A percentile compares a stretch with the other conserved stretches of the same genome.
phyloP scores from a whole-genome alignment of 2,797 vertebrate species.

The Brachyrhaphis roseni region DNA sequence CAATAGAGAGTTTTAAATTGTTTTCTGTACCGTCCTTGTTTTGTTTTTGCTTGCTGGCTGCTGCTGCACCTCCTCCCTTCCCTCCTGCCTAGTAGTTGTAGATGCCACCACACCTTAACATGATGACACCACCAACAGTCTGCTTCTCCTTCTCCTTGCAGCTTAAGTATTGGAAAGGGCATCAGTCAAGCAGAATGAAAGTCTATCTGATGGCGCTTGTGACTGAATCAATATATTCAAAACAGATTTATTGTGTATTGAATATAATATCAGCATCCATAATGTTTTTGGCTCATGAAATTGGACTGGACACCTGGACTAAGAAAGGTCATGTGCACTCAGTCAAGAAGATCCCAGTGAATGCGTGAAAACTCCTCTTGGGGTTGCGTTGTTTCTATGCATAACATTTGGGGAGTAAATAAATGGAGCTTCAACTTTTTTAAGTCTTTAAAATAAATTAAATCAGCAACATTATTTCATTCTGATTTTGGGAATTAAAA shows the following conservation, averaged over 20 bases:
- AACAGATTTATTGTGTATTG: slow-evolving; percentile 78
- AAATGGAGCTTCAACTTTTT: neutral
- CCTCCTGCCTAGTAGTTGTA: slow-evolving; percentile 16
- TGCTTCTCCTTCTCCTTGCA: slow-evolving; percentile 32
- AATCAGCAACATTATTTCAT: neutral
- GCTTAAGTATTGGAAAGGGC: slow-evolving; percentile 69
- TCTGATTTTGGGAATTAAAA: neutral
- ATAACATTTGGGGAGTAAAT: neutral
- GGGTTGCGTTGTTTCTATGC: neutral
- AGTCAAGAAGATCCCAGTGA: neutral
- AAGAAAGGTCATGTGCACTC: slow-evolving; percentile 51
- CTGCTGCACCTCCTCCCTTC: neutral
- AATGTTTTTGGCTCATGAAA: slow-evolving; percentile 68
- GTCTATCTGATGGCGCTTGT: slow-evolving; percentile 72
- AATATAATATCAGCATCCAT: slow-evolving; percentile 82
- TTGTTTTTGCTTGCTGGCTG: slow-evolving; percentile 68
- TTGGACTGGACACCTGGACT: slow-evolving; percentile 31
- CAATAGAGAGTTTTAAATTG: slow-evolving; percentile 90
- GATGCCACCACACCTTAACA: slow-evolving; percentile 41
- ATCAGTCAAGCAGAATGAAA: slow-evolving; percentile 68
- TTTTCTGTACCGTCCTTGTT: slow-evolving; percentile 81
- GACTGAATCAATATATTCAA: slow-evolving; percentile 84
- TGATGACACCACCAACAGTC: slow-evolving; percentile 45
- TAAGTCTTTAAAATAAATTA: neutral
- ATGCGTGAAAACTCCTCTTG: neutral